Base-by-base conservation (phyloP, 1,140 invertebrate species). In the Apis dorsata region DNA sequence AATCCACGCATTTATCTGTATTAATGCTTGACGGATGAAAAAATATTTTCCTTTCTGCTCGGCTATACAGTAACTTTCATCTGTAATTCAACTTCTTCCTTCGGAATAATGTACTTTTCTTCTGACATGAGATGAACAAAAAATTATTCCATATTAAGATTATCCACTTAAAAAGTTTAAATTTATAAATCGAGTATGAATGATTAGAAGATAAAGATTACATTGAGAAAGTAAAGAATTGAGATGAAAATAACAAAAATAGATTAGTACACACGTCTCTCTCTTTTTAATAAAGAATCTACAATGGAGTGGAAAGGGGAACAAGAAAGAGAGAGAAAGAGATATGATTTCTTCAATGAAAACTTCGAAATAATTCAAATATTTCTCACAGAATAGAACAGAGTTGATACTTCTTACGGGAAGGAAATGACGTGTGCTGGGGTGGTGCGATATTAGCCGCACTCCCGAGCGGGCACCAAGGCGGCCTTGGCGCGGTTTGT, bases 401-500 rank as follows among this genome's bases (percentile, higher is more conserved):
- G 13, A 28, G 7, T 49, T 13, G 15, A 3, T 24, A 21, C 4
- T 10, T 17, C 57, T 74, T 62, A 57, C n/a, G 21, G 17, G 44
- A 49, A 34, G 68, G 77, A 79, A 72, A 72, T 72, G 65, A 76
- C 75, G 44, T 69, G 68, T 69, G 71, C 53, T 44, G 55, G 28
- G 60, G 34, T 34, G 34, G 44, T 34, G 77, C 85, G 69, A 90
- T 91, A 91, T 89, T 91, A 85, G 85, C 81, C 80, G 72, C 81
- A 84, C 85, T 91, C 34, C 2, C 75, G 72, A 77, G 65, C 79
- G 78, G 72, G 81, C 85, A 73, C 81, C 72, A 68, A 84, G 81
- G 86, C 85, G 85, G 82, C 84, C 80, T 89, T 90, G 85, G 85
- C 85, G 82, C 75, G 76, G 81, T 87, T 84, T 81, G 87, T 89